Percentiles rank a stretch among this genome's conserved stretches.
These are phyloP conservation scores for Apocrypta bakeri DNA, from an alignment of 1,140 invertebrate genomes.

Conservation along the genomic window DNA sequence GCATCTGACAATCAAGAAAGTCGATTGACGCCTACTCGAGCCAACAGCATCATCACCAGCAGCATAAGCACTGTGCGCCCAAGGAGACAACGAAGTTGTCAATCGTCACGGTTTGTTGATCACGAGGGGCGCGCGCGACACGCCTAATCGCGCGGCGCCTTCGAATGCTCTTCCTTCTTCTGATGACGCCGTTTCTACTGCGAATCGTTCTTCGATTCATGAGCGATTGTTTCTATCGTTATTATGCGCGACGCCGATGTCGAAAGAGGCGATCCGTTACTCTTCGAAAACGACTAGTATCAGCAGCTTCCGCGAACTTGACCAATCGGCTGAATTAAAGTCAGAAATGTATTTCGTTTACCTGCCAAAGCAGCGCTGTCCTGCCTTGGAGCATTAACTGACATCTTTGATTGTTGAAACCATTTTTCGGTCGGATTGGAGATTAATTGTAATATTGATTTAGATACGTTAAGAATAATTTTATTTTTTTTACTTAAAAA, in stretches of 20 bases:
- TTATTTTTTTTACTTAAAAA: too few relatives aligned
- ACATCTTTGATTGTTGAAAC: too few relatives aligned
- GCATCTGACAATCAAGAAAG: constrained; percentile 72
- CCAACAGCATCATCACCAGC: neutral
- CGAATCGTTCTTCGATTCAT: neutral
- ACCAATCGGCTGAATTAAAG: too few relatives aligned
- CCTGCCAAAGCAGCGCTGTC: too few relatives aligned
- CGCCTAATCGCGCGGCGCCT: constrained; percentile 25
- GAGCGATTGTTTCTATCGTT: neutral
- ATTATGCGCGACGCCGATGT: neutral
- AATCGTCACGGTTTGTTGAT: constrained; percentile 71
- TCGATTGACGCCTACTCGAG: constrained; percentile 68
- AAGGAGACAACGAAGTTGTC: constrained; percentile 67
- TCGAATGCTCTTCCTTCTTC: neutral
- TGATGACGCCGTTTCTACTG: neutral
- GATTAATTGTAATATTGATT: too few relatives aligned
- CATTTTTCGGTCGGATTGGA: too few relatives aligned
- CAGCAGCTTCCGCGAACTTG: too few relatives aligned
- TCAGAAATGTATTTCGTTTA: too few relatives aligned
- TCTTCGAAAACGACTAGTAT: neutral
- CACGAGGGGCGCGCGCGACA: constrained; percentile 29
- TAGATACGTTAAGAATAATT: too few relatives aligned
- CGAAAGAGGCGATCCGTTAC: neutral
- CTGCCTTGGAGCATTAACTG: too few relatives aligned
- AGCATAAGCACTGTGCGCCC: neutral